Conservation (phyloP, 2,797 vertebrate species). For the Ctenochaetus hawaiiensis region DNA sequence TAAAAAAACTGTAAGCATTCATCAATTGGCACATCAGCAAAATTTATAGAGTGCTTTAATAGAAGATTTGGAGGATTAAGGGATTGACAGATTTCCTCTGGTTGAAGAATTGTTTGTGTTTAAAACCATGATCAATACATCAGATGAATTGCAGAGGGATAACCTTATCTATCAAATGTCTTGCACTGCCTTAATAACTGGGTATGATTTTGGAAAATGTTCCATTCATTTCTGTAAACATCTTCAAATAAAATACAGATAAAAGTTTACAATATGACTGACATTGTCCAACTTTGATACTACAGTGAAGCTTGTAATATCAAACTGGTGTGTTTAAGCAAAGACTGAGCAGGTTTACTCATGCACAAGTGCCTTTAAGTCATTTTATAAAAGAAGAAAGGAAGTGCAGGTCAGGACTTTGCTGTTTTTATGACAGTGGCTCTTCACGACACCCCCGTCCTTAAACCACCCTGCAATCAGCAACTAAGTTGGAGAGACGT, state of each 20-base stretch:
- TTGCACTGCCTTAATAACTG: not conserved
- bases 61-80: not conserved
- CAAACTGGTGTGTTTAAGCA: not conserved
- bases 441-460: constrained; percentile 41
- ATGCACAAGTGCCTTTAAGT: not conserved
- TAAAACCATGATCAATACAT: not conserved
- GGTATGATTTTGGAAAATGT: not conserved
- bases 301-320: not conserved
- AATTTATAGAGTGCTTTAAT: constrained; percentile 23
- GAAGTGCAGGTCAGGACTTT: not conserved
- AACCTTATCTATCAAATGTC: not conserved
- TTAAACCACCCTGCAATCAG: constrained; percentile 47
- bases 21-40: constrained; percentile 36
- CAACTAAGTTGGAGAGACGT: constrained; percentile 67
- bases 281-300: not conserved
- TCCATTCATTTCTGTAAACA: not conserved
- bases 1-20: not conserved
- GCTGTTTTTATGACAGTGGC: constrained; percentile 37
- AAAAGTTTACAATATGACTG: not conserved
- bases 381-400: not conserved
- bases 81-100: constrained; percentile 16
- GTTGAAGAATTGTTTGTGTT: not conserved
- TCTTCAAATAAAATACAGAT: not conserved
- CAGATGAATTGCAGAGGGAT: not conserved
- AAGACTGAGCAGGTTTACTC: not conserved